Evolutionary conservation across 2,888 invertebrate genomes (phyloP).

Genomic region (Seira musarum): DNA sequence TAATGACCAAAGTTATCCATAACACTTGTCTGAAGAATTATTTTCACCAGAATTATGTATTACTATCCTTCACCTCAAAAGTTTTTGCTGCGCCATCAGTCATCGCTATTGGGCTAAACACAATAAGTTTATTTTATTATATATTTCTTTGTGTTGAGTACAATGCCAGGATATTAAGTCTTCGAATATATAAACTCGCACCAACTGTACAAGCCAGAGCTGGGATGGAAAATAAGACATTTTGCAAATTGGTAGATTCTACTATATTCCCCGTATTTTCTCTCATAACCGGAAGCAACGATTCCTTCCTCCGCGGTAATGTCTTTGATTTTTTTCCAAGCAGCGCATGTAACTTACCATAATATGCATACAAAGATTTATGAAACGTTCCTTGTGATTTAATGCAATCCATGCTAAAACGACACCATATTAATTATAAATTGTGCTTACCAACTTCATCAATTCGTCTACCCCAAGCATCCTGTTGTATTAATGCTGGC

Average conservation of each 20-base stretch:
- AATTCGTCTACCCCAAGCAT: conserved; percentile 75
- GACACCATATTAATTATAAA: no score
- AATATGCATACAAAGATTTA: no score
- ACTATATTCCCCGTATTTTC: conserved; percentile 71
- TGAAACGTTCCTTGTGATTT: no score
- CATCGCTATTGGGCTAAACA: conserved; percentile 77
- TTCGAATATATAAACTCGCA: no score
- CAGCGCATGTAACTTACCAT: conserved; percentile 73
- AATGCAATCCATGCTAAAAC: no score
- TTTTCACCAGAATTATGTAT: no score
- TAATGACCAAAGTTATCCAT: no score
- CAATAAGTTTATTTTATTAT: no score
- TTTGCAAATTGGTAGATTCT: conserved; percentile 75
- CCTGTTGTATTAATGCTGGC: conserved; percentile 73
- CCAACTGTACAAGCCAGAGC: conserved; percentile 75
- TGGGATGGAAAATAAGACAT: conserved; percentile 74
- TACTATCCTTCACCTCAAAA: conserved; percentile 73
- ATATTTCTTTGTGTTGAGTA: no score
- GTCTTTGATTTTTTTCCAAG: conserved; percentile 75
- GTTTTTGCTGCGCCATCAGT: conserved; percentile 77
- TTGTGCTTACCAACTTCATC: conserved; percentile 73
- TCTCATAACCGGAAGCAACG: conserved; percentile 74
- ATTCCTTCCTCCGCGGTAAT: conserved; percentile 76
- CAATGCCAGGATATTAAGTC: no score
- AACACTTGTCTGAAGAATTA: no score